Conservation (phyloP, 2,888 invertebrate genomes). For the Smittia sp. region DNA sequence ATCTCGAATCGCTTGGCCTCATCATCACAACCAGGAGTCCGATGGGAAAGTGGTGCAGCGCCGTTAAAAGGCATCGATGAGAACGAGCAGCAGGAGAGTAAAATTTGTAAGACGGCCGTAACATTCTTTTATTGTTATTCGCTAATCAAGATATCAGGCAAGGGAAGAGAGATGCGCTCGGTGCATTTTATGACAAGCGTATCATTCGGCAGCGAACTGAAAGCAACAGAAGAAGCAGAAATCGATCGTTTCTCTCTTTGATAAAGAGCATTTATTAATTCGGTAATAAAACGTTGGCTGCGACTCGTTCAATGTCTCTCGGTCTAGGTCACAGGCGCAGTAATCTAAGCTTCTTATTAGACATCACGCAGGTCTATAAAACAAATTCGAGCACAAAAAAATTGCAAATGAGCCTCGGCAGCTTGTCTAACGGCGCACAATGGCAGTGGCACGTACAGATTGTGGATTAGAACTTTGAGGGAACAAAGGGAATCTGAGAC, state of each 20-base stretch:
- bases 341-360: constrained; percentile 30
- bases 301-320: neutral
- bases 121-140: neutral
- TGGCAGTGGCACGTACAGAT: constrained; percentile 30
- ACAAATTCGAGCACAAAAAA: constrained; percentile 12
- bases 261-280: constrained; percentile 15
- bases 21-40: neutral
- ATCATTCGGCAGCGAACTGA: constrained; percentile 1
- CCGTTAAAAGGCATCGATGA: neutral
- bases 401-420: constrained; percentile 18
- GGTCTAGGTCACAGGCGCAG: constrained; percentile 14
- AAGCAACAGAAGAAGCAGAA: neutral
- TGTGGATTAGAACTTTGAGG: neutral
- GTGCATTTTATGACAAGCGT: constrained; percentile 27
- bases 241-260: neutral
- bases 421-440: constrained; percentile 18
- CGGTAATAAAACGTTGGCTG: neutral
- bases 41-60: neutral
- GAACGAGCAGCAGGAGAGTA: neutral
- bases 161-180: neutral
- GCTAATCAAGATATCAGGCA: constrained; percentile 14
- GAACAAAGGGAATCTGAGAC: neutral
- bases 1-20: neutral
- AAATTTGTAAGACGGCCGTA: neutral
- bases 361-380: constrained; percentile 36